A percentile compares a stretch with the other conserved stretches of the same genome.
phyloP scores from a whole-genome alignment of 2,113 vertebrate genomes.

The Paradoxurus hermaphroditus region DNA sequence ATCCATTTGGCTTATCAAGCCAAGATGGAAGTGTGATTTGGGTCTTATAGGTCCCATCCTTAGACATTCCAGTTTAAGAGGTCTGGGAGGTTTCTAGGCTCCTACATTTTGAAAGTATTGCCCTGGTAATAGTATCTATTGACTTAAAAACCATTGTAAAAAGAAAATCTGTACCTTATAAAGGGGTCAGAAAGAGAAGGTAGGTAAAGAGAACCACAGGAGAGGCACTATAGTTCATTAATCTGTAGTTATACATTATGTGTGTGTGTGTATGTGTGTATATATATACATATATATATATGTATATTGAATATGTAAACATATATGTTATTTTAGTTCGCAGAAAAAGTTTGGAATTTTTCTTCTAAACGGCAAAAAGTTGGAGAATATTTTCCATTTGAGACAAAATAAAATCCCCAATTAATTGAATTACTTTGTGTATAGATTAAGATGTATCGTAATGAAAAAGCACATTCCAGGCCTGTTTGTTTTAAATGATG shows the following conservation, averaged over 20 bases:
- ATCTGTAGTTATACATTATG: background rate
- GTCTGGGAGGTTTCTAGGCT: background rate
- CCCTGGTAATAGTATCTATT: background rate
- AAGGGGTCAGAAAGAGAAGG: background rate
- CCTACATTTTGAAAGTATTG: background rate
- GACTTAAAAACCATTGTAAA: background rate
- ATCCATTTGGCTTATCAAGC: background rate
- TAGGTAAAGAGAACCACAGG: background rate
- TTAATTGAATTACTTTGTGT: slow-evolving; percentile 45
- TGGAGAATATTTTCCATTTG: background rate
- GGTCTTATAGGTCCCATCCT: background rate
- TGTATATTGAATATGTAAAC: background rate
- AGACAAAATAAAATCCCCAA: background rate
- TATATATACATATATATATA: too few relatives aligned
- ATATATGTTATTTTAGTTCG: background rate
- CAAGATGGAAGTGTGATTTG: background rate
- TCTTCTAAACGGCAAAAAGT: background rate
- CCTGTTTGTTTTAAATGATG: background rate
- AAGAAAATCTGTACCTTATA: background rate
- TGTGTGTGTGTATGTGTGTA: too few relatives aligned
- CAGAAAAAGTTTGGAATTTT: background rate
- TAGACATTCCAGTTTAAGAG: background rate
- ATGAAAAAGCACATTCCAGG: slow-evolving; percentile 2
- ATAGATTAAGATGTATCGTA: background rate
- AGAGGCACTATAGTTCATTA: background rate